Percentiles rank a stretch among this genome's conserved stretches.
These are phyloP conservation scores for Nasonia vitripennis DNA, from an alignment of 1,140 invertebrate genomes.

Conservation along the genomic window DNA sequence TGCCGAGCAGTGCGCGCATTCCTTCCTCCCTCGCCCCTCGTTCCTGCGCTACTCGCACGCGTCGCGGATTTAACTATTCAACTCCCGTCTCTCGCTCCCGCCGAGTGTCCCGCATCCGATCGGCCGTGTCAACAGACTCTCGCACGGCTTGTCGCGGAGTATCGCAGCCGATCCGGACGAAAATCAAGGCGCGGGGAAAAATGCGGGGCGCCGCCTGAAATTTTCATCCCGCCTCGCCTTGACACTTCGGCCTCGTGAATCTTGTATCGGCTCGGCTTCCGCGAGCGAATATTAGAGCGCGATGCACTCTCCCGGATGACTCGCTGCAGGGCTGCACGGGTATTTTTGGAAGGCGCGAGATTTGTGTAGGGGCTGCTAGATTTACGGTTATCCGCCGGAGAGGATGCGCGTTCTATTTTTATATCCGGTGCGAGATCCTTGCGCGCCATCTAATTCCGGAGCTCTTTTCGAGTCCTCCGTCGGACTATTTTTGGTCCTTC, in stretches of 20 bases:
- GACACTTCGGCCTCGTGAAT: constrained; percentile 25
- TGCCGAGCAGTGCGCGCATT: background rate
- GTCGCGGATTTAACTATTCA: constrained; percentile 34
- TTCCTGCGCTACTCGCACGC: background rate
- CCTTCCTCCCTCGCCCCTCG: background rate
- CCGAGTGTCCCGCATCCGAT: constrained; percentile 1
- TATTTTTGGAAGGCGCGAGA: constrained; percentile 11
- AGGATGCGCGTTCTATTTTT: background rate
- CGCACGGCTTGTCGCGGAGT: constrained; percentile 15
- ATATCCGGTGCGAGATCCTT: background rate
- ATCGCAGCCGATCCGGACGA: background rate
- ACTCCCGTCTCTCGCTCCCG: background rate
- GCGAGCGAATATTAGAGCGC: constrained; percentile 32
- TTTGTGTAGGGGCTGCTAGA: background rate
- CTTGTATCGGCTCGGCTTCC: constrained; percentile 7
- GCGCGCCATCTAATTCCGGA: too few species aligned
- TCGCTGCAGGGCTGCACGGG: background rate
- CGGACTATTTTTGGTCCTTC: too few species aligned
- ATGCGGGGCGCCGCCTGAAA: constrained; percentile 47
- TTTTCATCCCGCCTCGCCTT: constrained; percentile 3
- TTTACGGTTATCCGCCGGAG: background rate
- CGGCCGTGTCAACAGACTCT: constrained; percentile 39
- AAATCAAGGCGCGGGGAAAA: constrained; percentile 30
- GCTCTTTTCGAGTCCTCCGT: too few species aligned
- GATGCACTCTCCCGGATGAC: constrained; percentile 3